A percentile compares a stretch with the other conserved stretches of the same genome.
Evolutionary conservation across 2,113 vertebrate species (phyloP).

Genomic region (Microtus montanus): DNA sequence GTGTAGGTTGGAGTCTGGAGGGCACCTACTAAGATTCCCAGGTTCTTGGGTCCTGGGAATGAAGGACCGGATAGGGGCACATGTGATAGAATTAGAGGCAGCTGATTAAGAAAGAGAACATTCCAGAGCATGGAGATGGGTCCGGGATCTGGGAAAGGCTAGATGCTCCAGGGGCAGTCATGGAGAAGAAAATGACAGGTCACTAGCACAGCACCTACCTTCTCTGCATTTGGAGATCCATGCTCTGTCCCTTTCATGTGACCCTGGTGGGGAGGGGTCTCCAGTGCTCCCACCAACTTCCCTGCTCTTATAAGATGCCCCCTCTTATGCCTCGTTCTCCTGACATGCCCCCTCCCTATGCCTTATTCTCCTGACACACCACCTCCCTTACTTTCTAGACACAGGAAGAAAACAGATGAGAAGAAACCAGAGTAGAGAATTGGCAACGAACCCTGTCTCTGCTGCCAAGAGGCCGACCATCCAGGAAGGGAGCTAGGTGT

Average conservation of each 20-base stretch:
- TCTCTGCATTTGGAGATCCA: background rate
- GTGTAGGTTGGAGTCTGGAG: background rate
- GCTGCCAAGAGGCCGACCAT: too few relatives aligned
- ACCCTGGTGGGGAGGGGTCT: background rate
- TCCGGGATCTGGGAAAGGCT: background rate
- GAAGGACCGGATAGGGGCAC: background rate
- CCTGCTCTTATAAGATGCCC: background rate
- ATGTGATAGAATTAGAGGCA: background rate
- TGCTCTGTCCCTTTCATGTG: background rate
- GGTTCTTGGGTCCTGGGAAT: background rate
- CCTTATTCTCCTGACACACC: background rate
- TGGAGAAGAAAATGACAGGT: background rate
- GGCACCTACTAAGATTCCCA: background rate
- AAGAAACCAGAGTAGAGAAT: background rate
- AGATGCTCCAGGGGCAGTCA: background rate
- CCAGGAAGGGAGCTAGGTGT: too few relatives aligned
- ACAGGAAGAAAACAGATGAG: background rate
- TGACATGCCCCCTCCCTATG: background rate
- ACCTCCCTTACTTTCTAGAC: background rate
- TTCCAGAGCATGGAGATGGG: background rate
- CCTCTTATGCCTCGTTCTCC: background rate
- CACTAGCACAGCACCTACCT: background rate
- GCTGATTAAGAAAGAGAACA: background rate
- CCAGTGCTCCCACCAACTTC: background rate
- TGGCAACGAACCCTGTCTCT: background rate